Evolutionary conservation across 1,140 invertebrate species (phyloP).

Genomic region (Drosophila prosaltans): DNA sequence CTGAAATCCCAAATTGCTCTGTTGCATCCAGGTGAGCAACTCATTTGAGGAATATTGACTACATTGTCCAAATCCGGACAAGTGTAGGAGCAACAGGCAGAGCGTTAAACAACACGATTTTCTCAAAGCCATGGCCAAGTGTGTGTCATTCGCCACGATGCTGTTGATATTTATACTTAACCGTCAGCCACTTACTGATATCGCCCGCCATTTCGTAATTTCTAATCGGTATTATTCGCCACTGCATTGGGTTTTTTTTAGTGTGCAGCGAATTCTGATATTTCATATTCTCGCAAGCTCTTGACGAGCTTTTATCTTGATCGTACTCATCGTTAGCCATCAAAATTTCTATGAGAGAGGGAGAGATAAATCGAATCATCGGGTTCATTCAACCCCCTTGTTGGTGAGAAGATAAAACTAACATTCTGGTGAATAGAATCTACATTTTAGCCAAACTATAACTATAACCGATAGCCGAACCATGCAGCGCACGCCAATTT

Average conservation of each 20-base stretch:
- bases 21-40: slow-evolving; percentile 61
- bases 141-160: slow-evolving; percentile 12
- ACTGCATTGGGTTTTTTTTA: background rate
- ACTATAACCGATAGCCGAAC: background rate
- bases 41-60: slow-evolving; percentile 34
- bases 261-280: slow-evolving; percentile 6
- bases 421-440: background rate
- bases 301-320: slow-evolving; percentile 9
- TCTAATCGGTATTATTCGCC: slow-evolving; percentile 10
- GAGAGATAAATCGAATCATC: background rate
- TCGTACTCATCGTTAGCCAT: background rate
- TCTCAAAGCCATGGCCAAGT: slow-evolving; percentile 27
- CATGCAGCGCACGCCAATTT: background rate
- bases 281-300: slow-evolving; percentile 4
- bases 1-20: slow-evolving; percentile 63
- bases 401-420: background rate
- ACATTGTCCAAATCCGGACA: background rate
- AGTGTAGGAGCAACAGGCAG: background rate
- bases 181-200: slow-evolving; percentile 4
- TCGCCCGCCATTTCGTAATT: slow-evolving; percentile 13
- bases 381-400: background rate
- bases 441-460: background rate
- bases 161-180: slow-evolving; percentile 30
- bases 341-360: background rate
- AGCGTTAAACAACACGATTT: slow-evolving; percentile 2